A percentile compares a stretch with the other conserved stretches of the same genome.
Evolutionary conservation across 1,140 invertebrate genomes (phyloP).

Genomic region (Phenacoccus solenopsis): DNA sequence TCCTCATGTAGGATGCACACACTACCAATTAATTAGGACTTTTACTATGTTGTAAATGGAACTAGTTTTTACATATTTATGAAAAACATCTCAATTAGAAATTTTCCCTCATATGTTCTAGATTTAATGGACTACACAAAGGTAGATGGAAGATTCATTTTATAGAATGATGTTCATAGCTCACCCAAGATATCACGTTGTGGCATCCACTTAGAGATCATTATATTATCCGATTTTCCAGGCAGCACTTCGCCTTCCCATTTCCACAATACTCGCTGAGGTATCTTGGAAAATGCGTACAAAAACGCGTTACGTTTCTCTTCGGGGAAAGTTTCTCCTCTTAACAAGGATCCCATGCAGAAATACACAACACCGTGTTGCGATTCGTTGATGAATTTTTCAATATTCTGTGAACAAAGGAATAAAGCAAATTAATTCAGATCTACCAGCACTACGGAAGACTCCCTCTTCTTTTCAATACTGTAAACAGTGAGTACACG

Average conservation of each 20-base stretch:
- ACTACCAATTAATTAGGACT: too few relatives aligned
- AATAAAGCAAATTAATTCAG: not conserved
- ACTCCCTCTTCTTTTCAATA: not conserved
- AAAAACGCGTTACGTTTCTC: conserved; percentile 33
- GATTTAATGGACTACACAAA: not conserved
- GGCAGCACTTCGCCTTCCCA: conserved; percentile 32
- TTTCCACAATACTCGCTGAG: conserved; percentile 40
- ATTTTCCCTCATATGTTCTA: too few relatives aligned
- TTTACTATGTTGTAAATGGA: too few relatives aligned
- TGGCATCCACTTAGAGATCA: conserved; percentile 24
- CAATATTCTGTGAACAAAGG: conserved; percentile 23
- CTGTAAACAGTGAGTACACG: too few relatives aligned
- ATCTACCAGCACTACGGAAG: too few relatives aligned
- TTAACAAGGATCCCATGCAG: conserved; percentile 43
- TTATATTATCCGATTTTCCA: conserved; percentile 19
- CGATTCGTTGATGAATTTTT: conserved; percentile 28
- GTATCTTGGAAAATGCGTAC: conserved; percentile 35
- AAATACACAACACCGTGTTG: conserved; percentile 51
- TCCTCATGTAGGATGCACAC: too few relatives aligned
- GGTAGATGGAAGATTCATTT: too few relatives aligned
- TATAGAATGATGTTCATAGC: not conserved
- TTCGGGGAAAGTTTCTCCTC: conserved; percentile 27
- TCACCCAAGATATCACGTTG: conserved; percentile 25
- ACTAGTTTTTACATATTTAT: too few relatives aligned
- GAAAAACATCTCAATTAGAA: too few relatives aligned